These are phyloP conservation scores for Patella caerulea DNA, from an alignment of 2,888 invertebrate species.

Conservation along the genomic window DNA sequence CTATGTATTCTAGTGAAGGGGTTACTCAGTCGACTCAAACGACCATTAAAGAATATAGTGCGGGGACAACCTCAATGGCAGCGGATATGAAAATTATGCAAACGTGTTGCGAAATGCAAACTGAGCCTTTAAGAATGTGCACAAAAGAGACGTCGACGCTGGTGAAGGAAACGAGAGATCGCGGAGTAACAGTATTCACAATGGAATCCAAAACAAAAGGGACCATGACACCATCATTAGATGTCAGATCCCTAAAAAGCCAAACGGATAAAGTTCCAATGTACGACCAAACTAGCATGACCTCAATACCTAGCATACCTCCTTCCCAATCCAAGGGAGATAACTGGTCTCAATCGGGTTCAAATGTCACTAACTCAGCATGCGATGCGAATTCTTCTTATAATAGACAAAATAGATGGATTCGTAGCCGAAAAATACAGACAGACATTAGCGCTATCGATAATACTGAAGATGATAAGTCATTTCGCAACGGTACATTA, in stretches of 20 bases:
- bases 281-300: slow-evolving; percentile 15
- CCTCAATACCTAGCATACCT: slow-evolving; percentile 18
- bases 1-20: background rate
- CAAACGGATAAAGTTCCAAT: slow-evolving; percentile 34
- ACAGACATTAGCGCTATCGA: slow-evolving; percentile 37
- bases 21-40: background rate
- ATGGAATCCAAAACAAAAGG: slow-evolving; percentile 35
- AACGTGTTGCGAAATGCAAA: slow-evolving; percentile 26
- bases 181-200: slow-evolving; percentile 20
- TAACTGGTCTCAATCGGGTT: slow-evolving; percentile 24
- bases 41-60: background rate
- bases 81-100: background rate
- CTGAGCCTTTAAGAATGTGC: slow-evolving; percentile 12
- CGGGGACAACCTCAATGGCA: slow-evolving; percentile 5
- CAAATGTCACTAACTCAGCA: slow-evolving; percentile 20
- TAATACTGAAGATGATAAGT: slow-evolving; percentile 1
- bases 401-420: slow-evolving; percentile 22
- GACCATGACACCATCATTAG: slow-evolving; percentile 38
- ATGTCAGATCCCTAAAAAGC: slow-evolving; percentile 32
- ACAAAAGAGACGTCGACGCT: background rate
- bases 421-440: slow-evolving; percentile 38
- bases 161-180: slow-evolving; percentile 21
- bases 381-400: slow-evolving; percentile 22
- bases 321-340: background rate
- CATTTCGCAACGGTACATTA: slow-evolving; percentile 8